A percentile compares a stretch with the other conserved stretches of the same genome.
These are phyloP conservation scores for cat (Felis catus) DNA, from an alignment of 2,113 vertebrate genomes.

Conservation along the genomic window DNA sequence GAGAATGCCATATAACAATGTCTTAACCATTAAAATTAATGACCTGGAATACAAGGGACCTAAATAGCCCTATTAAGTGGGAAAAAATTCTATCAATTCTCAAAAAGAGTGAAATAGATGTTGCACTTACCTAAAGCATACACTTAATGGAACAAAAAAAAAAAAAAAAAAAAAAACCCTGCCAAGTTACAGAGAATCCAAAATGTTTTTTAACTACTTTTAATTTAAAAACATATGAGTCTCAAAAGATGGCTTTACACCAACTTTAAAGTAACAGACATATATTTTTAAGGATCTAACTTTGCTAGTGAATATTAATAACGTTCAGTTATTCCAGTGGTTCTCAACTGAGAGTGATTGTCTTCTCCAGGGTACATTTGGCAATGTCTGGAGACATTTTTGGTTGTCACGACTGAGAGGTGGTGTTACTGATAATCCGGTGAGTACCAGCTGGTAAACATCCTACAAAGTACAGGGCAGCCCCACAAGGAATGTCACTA, in stretches of 20 bases:
- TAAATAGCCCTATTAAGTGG: constrained; percentile 42
- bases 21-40: constrained; percentile 71
- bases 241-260: not conserved
- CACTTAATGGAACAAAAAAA: constrained; percentile 11
- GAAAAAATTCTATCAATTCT: constrained; percentile 32
- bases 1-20: constrained; percentile 40
- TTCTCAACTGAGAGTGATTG: not conserved
- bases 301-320: not conserved
- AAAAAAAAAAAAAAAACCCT: constrained; percentile 34
- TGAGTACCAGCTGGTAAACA: not conserved
- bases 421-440: fast-evolving
- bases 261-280: not conserved
- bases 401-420: not conserved
- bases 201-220: constrained; percentile 4
- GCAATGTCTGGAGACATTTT: not conserved
- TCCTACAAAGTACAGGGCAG: not conserved
- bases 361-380: not conserved
- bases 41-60: constrained; percentile 47
- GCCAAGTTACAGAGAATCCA: not conserved
- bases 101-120: constrained; percentile 52
- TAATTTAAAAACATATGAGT: not conserved
- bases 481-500: too few species aligned
- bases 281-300: not conserved
- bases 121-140: constrained; percentile 35
- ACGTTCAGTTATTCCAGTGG: not conserved